Evolutionary conservation across 2,113 vertebrate genomes (phyloP).

Genomic region (Cyanocitta stelleri): DNA sequence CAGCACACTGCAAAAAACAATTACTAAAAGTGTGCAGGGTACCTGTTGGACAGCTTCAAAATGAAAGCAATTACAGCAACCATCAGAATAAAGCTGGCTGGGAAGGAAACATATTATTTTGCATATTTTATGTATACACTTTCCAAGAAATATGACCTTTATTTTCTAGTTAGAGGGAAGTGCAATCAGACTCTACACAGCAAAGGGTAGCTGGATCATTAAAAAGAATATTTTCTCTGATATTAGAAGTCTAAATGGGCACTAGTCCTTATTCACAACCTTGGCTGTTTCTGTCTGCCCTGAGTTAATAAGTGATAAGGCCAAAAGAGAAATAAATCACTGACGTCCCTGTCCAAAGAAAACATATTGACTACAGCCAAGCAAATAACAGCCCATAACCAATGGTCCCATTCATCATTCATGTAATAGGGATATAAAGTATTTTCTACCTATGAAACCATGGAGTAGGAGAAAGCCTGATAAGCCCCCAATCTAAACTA

Average conservation of each 20-base stretch:
- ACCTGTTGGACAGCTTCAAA: conserved; percentile 57
- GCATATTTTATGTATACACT: conserved; percentile 73
- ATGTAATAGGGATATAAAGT: conserved; percentile 80
- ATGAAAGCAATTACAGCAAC: conserved; percentile 63
- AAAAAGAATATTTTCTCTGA: conserved; percentile 75
- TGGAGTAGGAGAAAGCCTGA: conserved; percentile 68
- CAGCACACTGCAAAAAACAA: background rate
- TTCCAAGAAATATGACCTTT: conserved; percentile 76
- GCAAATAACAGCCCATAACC: conserved; percentile 81
- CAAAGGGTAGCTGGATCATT: conserved; percentile 72
- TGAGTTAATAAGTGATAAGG: conserved; percentile 83
- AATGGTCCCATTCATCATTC: conserved; percentile 79
- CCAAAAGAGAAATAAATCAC: conserved; percentile 80
- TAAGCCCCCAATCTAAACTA: conserved; percentile 71
- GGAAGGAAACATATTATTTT: conserved; percentile 73
- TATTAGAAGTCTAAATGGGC: conserved; percentile 76
- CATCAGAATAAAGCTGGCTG: conserved; percentile 59
- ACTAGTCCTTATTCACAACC: conserved; percentile 74
- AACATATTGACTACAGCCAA: conserved; percentile 84
- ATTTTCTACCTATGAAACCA: conserved; percentile 72
- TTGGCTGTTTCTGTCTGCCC: conserved; percentile 75
- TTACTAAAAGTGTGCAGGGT: conserved; percentile 32
- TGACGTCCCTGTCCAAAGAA: conserved; percentile 81
- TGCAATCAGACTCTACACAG: conserved; percentile 65
- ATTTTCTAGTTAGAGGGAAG: conserved; percentile 74